phyloP scores from a whole-genome alignment of 2,797 vertebrate genomes.

The Myoxocephalus aenaeus region DNA sequence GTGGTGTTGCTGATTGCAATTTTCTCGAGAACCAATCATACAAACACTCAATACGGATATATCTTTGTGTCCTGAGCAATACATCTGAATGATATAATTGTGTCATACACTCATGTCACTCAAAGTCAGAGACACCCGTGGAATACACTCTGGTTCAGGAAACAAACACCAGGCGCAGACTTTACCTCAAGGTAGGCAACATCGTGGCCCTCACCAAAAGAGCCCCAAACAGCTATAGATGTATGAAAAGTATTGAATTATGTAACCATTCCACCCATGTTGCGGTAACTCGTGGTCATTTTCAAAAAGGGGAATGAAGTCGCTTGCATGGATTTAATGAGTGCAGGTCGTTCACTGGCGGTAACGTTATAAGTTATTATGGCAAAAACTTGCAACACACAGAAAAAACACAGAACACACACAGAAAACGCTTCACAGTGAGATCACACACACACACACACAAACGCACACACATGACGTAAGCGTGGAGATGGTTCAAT shows the following conservation, averaged over 20 bases:
- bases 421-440: background rate
- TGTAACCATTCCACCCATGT: background rate
- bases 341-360: no score
- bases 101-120: no score
- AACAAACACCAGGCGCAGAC: background rate
- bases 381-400: background rate
- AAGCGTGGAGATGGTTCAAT: conserved; percentile 26
- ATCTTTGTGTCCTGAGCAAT: background rate
- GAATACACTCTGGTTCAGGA: no score
- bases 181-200: background rate
- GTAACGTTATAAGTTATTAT: background rate
- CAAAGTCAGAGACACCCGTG: no score
- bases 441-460: background rate
- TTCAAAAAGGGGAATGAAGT: background rate
- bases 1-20: background rate
- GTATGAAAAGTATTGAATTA: background rate
- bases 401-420: background rate
- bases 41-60: background rate
- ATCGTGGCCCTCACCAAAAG: no score
- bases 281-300: background rate
- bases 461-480: background rate
- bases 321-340: background rate
- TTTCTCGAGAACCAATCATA: background rate
- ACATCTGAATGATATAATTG: background rate
- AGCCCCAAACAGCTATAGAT: no score